phyloP scores from a whole-genome alignment of 2,113 vertebrate species.

The Pelvicachromis taeniatus region DNA sequence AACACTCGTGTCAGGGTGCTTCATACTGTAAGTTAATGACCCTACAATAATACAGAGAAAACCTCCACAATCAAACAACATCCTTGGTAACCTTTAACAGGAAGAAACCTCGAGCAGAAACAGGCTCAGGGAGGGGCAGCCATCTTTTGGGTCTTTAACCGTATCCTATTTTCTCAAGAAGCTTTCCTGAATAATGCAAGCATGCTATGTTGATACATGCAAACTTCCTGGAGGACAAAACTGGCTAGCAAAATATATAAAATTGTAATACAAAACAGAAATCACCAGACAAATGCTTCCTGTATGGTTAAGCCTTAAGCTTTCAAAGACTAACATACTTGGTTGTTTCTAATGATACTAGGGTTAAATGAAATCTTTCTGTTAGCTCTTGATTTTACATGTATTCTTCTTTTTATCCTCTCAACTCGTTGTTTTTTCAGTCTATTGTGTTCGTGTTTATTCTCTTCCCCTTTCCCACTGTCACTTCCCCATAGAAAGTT shows the following conservation, averaged over 20 bases:
- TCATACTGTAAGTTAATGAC: not conserved
- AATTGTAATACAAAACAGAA: not conserved
- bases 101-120: not conserved
- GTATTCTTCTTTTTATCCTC: not conserved
- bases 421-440: not conserved
- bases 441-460: not conserved
- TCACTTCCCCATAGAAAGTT: conserved; percentile 2
- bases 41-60: not conserved
- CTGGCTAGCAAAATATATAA: not conserved
- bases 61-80: not conserved
- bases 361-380: not conserved
- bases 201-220: not conserved
- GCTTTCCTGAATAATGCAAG: not conserved
- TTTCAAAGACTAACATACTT: not conserved
- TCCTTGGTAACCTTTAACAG: not conserved
- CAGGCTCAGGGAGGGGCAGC: not conserved
- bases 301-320: not conserved
- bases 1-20: not conserved
- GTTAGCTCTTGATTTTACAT: not conserved
- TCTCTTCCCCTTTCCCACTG: not conserved
- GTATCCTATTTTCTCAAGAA: not conserved
- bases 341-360: not conserved
- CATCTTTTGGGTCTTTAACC: not conserved
- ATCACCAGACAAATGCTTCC: not conserved
- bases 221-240: conserved; percentile 13